These are phyloP conservation scores for Anguilla marmorata DNA, from an alignment of 2,797 vertebrate genomes.

Conservation along the genomic window DNA sequence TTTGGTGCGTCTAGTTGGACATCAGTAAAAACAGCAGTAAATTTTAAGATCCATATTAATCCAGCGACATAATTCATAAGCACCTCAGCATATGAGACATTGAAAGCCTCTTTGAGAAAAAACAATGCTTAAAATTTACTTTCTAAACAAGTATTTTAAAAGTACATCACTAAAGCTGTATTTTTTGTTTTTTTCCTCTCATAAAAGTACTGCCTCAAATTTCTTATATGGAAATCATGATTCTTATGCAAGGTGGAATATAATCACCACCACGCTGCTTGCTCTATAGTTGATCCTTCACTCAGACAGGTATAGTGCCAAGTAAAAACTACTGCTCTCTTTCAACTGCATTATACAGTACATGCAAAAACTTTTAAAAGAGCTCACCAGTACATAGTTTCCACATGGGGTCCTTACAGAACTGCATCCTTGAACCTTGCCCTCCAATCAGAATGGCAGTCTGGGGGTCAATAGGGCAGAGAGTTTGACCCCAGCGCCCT, in stretches of 20 bases:
- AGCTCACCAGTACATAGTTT: constrained; percentile 77
- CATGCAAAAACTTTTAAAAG: not conserved
- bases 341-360: not conserved
- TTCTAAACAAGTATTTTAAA: no score
- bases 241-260: not conserved
- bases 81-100: no score
- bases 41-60: not conserved
- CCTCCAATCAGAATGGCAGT: constrained; percentile 77
- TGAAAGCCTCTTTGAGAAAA: no score
- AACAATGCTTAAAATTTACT: no score
- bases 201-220: not conserved
- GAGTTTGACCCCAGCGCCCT: constrained; percentile 73
- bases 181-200: no score
- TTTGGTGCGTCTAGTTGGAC: not conserved
- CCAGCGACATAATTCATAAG: no score
- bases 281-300: not conserved
- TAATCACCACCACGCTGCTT: not conserved
- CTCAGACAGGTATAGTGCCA: not conserved
- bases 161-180: no score
- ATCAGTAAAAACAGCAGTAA: not conserved
- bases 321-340: not conserved
- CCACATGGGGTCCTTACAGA: constrained; percentile 86
- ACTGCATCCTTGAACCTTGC: constrained; percentile 75
- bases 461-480: constrained; percentile 73
- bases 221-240: not conserved